These are phyloP conservation scores for Metopia argyrocephala DNA, from an alignment of 2,888 invertebrate species.

Conservation along the genomic window DNA sequence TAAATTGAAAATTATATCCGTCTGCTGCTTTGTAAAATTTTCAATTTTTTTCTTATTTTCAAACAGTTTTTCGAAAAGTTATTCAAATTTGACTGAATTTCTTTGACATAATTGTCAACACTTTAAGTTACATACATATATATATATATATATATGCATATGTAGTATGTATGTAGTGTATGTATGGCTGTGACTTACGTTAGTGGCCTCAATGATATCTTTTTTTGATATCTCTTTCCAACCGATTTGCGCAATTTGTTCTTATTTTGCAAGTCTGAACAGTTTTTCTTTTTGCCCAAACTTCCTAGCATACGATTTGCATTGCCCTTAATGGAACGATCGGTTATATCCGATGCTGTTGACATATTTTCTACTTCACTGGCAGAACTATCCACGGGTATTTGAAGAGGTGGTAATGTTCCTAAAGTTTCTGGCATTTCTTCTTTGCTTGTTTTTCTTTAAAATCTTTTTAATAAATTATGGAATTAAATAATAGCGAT, in stretches of 20 bases:
- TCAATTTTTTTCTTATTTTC: slow-evolving; percentile 10
- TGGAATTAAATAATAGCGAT: neutral
- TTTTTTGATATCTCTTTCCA: slow-evolving; percentile 50
- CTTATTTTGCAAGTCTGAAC: slow-evolving; percentile 23
- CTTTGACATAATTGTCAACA: slow-evolving; percentile 33
- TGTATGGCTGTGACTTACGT: slow-evolving; percentile 63
- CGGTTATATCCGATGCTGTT: slow-evolving; percentile 29
- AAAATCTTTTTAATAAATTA: neutral
- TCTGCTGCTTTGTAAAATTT: slow-evolving; percentile 49
- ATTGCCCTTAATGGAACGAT: slow-evolving; percentile 43
- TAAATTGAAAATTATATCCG: slow-evolving; percentile 41
- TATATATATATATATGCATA: no score
- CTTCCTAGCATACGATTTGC: neutral
- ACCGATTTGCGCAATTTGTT: slow-evolving; percentile 49
- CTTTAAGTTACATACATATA: no score
- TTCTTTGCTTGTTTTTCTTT: neutral
- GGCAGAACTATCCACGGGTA: slow-evolving; percentile 51
- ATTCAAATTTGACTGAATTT: neutral
- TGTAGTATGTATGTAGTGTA: no score
- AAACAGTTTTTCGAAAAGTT: no score
- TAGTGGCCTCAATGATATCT: slow-evolving; percentile 29
- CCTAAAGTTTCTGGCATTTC: slow-evolving; percentile 64
- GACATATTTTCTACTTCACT: slow-evolving; percentile 56
- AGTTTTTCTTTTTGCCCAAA: neutral
- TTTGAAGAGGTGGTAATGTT: slow-evolving; percentile 50